Evolutionary conservation across 1,140 invertebrate species (phyloP).

Genomic region (Diachasma alloeum): DNA sequence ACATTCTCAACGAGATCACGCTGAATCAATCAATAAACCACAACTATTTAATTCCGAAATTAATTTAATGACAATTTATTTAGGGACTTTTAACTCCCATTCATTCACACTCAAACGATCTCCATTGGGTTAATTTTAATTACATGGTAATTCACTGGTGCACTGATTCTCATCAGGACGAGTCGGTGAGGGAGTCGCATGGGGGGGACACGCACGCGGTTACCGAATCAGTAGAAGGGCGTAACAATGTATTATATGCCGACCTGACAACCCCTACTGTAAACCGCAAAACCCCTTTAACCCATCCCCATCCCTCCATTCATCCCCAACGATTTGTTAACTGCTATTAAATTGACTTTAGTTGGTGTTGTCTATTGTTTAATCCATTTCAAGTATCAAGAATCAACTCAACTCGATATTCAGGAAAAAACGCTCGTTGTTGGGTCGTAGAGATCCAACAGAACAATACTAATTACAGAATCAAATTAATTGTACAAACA

Average conservation of each 20-base stretch:
- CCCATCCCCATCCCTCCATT: slow-evolving; percentile 24
- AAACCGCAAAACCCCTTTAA: slow-evolving; percentile 55
- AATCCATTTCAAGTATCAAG: not conserved
- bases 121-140: slow-evolving; percentile 54
- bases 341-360: slow-evolving; percentile 57
- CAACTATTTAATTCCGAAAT: not conserved
- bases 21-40: too few relatives aligned
- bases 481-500: too few relatives aligned
- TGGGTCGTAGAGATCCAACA: too few relatives aligned
- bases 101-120: not conserved
- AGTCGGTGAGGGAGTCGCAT: not conserved
- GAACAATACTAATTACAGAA: too few relatives aligned
- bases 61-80: not conserved
- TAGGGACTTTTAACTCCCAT: not conserved
- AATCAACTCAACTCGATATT: not conserved
- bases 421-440: too few relatives aligned
- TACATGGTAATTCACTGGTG: slow-evolving; percentile 51
- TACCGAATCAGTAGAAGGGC: slow-evolving; percentile 41
- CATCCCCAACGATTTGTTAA: slow-evolving; percentile 60
- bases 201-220: slow-evolving; percentile 22
- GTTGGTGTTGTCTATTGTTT: not conserved
- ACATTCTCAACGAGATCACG: not conserved
- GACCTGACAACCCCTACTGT: slow-evolving; percentile 43
- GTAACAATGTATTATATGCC: slow-evolving; percentile 63
- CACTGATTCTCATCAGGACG: slow-evolving; percentile 15